phyloP scores from a whole-genome alignment of 2,797 vertebrate species.

The Enteromius anoplus region DNA sequence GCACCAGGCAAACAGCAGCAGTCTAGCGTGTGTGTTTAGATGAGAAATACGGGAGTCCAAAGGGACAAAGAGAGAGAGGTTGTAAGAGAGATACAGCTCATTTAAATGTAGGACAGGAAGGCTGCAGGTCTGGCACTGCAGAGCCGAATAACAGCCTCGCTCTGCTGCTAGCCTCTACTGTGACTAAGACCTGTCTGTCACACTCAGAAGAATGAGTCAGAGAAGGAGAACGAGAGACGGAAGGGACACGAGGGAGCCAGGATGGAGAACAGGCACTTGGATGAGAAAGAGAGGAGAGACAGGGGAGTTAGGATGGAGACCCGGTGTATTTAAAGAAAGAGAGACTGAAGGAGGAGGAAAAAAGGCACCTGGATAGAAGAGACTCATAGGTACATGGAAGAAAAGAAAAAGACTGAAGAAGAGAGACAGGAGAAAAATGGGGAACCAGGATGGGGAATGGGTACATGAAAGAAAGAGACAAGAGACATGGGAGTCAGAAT shows the following conservation, averaged over 20 bases:
- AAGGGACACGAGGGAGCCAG: background rate
- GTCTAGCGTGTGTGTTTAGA: slow-evolving; percentile 16
- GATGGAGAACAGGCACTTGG: background rate
- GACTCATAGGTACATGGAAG: no score
- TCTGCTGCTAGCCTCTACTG: slow-evolving; percentile 42
- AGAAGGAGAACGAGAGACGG: slow-evolving; percentile 42
- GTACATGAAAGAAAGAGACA: background rate
- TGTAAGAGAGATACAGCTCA: slow-evolving; percentile 1
- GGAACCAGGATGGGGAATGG: background rate
- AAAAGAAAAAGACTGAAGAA: background rate
- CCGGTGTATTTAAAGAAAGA: background rate
- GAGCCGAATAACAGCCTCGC: slow-evolving; percentile 44
- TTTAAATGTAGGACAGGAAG: slow-evolving; percentile 53
- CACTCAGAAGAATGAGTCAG: slow-evolving; percentile 57
- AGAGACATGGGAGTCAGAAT: background rate
- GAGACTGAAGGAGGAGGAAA: background rate
- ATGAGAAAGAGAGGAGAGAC: background rate
- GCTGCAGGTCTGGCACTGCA: slow-evolving; percentile 41
- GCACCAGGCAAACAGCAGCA: background rate
- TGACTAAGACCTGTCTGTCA: slow-evolving; percentile 54
- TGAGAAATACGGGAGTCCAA: slow-evolving; percentile 15
- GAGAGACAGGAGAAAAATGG: background rate
- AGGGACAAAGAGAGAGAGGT: background rate
- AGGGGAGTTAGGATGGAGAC: background rate
- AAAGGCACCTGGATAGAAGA: no score